These are phyloP conservation scores for Salarias fasciatus DNA, from an alignment of 2,797 vertebrate genomes.

Conservation along the genomic window DNA sequence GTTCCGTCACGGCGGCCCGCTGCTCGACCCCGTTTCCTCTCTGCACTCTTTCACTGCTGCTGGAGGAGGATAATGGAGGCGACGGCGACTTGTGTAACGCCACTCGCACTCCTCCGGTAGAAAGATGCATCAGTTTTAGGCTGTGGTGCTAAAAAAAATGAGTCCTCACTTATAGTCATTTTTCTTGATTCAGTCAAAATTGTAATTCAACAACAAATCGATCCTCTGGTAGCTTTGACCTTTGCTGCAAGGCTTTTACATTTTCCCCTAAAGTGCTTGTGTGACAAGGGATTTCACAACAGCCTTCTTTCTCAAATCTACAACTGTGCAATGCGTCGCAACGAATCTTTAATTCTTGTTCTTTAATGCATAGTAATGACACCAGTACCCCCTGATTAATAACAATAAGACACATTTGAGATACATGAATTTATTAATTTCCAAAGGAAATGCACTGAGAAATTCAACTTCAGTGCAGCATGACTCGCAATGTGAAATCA, in stretches of 20 bases:
- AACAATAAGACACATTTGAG: slow-evolving; percentile 4
- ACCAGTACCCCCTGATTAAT: slow-evolving; percentile 28
- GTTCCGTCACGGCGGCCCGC: slow-evolving; percentile 67
- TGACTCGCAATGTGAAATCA: background rate
- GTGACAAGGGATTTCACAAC: slow-evolving; percentile 27
- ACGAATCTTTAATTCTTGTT: slow-evolving; percentile 31
- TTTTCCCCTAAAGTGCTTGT: slow-evolving; percentile 58
- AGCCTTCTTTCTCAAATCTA: slow-evolving; percentile 38
- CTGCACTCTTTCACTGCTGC: slow-evolving; percentile 37
- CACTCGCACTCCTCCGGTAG: slow-evolving; percentile 54
- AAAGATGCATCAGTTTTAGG: slow-evolving; percentile 67
- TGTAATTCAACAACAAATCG: slow-evolving; percentile 79
- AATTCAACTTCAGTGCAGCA: background rate
- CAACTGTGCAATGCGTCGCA: slow-evolving; percentile 37
- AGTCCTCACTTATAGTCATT: slow-evolving; percentile 68
- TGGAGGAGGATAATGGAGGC: slow-evolving; percentile 66
- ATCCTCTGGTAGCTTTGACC: slow-evolving; percentile 68
- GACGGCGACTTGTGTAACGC: slow-evolving; percentile 62
- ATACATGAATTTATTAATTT: background rate
- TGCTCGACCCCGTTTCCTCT: slow-evolving; percentile 47
- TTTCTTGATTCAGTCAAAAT: slow-evolving; percentile 78
- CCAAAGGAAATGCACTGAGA: background rate
- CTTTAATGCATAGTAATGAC: slow-evolving; percentile 19
- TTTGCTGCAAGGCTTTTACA: slow-evolving; percentile 67
- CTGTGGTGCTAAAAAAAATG: slow-evolving; percentile 62